These are phyloP conservation scores for Acanthopleura granulata DNA, from an alignment of 2,888 invertebrate species.

Conservation along the genomic window DNA sequence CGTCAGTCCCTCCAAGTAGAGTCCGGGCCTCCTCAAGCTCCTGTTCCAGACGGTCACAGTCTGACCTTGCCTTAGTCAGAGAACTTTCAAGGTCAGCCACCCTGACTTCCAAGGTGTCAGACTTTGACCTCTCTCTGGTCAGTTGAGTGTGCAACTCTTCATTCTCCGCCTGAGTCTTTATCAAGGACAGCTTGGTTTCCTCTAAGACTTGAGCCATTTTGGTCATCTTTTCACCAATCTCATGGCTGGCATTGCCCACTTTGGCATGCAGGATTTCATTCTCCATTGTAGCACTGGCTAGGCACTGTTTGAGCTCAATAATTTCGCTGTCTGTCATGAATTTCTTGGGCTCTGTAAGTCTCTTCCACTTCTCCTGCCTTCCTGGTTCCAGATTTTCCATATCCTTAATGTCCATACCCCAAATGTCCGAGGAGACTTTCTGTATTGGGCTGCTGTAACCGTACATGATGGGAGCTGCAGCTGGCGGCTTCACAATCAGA, in stretches of 20 bases:
- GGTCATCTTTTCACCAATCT: conserved; percentile 52
- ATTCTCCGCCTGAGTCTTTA: conserved; percentile 18
- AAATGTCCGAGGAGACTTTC: conserved; percentile 54
- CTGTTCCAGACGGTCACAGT: conserved; percentile 1
- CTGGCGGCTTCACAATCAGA: conserved; percentile 12
- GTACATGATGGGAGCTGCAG: neutral
- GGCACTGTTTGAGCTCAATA: conserved; percentile 57
- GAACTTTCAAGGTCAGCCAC: neutral
- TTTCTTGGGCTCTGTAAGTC: conserved; percentile 13
- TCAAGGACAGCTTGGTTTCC: conserved; percentile 32
- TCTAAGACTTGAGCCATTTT: conserved; percentile 58
- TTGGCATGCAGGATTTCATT: conserved; percentile 58
- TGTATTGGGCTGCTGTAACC: conserved; percentile 55
- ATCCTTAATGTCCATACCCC: conserved; percentile 41
- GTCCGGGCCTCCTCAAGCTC: neutral
- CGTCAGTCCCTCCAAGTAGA: neutral
- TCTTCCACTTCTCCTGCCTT: conserved; percentile 39
- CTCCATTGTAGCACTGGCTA: conserved; percentile 58
- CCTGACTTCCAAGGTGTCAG: neutral
- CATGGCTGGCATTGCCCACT: conserved; percentile 53
- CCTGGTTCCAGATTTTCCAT: conserved; percentile 43
- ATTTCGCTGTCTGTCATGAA: conserved; percentile 46
- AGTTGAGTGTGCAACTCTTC: neutral
- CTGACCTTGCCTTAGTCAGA: neutral
- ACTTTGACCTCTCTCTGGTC: neutral